These are phyloP conservation scores for Anas bahamensis DNA, from an alignment of 2,797 vertebrate species.

Conservation along the genomic window DNA sequence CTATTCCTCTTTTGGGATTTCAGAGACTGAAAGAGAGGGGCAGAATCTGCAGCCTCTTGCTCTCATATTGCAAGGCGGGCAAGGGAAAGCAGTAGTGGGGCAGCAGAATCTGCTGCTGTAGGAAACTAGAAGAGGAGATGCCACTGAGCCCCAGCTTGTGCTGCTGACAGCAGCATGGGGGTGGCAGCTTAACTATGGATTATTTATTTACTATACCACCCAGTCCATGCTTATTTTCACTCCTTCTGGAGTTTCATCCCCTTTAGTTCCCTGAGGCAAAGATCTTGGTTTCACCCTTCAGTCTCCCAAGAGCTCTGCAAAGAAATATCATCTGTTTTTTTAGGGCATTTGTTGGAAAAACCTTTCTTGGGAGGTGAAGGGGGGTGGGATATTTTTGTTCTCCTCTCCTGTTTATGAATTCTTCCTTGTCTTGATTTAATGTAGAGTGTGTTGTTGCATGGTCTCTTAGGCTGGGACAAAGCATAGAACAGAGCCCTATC, in stretches of 20 bases:
- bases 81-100: background rate
- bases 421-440: background rate
- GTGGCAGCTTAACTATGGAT: background rate
- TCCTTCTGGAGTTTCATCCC: background rate
- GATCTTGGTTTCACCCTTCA: background rate
- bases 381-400: background rate
- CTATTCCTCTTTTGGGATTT: background rate
- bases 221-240: background rate
- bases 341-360: background rate
- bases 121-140: background rate
- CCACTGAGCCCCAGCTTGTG: background rate
- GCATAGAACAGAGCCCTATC: background rate
- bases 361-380: accelerated
- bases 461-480: background rate
- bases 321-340: background rate
- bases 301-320: background rate
- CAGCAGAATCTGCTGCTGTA: background rate
- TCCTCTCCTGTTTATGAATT: background rate
- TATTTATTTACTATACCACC: background rate
- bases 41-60: background rate
- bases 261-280: background rate
- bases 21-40: background rate
- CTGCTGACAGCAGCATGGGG: background rate
- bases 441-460: background rate
- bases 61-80: background rate